These are phyloP conservation scores for Aphelinus certus DNA, from an alignment of 1,140 invertebrate species.

Conservation along the genomic window DNA sequence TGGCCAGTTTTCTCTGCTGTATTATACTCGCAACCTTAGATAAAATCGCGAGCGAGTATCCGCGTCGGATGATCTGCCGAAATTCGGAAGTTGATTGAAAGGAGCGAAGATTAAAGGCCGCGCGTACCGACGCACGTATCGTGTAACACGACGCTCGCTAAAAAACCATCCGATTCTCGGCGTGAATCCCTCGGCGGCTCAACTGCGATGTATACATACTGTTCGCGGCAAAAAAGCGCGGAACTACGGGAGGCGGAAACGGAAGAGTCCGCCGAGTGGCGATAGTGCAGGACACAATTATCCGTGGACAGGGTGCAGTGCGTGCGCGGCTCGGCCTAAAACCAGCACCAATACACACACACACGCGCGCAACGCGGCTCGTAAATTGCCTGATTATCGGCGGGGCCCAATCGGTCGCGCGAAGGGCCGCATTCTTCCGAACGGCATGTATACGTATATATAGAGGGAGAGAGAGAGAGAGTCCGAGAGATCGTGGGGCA, in stretches of 20 bases:
- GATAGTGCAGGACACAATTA: not conserved
- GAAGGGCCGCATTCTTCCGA: not conserved
- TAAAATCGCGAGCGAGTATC: no score
- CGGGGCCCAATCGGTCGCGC: conserved; percentile 8
- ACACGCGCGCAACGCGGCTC: conserved; percentile 11
- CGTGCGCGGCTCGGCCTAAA: not conserved
- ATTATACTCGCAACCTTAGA: no score
- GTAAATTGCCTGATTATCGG: conserved; percentile 35
- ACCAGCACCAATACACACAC: no score
- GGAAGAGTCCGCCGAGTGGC: not conserved
- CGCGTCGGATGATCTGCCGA: no score
- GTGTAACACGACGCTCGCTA: no score
- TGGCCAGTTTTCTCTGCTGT: no score
- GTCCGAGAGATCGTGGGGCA: not conserved
- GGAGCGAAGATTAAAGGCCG: no score
- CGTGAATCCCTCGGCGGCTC: no score
- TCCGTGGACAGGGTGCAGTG: not conserved
- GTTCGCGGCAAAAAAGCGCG: not conserved
- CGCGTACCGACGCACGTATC: no score
- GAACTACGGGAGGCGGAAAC: not conserved
- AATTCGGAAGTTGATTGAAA: no score
- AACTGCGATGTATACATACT: no score
- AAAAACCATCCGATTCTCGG: no score
- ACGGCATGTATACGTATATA: not conserved
- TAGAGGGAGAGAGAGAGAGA: conserved; percentile 7